Base-by-base conservation (phyloP, 2,113 vertebrate species). In the Paralichthys olivaceus region DNA sequence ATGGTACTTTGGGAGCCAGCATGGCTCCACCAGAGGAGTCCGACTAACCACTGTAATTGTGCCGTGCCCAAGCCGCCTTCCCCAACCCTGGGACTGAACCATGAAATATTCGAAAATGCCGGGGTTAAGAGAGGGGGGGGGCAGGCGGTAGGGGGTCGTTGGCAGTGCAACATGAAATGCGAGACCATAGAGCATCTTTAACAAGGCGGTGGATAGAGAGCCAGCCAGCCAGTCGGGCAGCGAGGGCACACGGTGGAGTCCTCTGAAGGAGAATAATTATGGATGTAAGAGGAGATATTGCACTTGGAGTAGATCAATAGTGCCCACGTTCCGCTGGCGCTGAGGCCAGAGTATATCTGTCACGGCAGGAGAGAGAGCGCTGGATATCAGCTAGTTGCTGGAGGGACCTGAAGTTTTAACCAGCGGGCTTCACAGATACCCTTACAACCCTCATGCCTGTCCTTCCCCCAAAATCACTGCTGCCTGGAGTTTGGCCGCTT, bases 11-110 rank as follows among this genome's bases (percentile, higher is more conserved):
- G 76, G 80, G 76, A 86, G 84, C 89, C 86, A 90, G 90, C 84
- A 51, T 58, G 89, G 84, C 83, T 89, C 83, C 86, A 58, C 85
- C 81, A 72, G 87, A 90, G 90, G 92, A 92, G 90, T 84, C 83
- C 90, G 28, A 65, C 91, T 93, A 93, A 94, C 92, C 91, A 91
- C 92, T 92, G 90, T 93, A 90, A 93, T 92, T 83, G 85, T 86
- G 72, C 77, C 65, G 76, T 58, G 69, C 86, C 23, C 58, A 84
- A 82, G 80, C 87, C 81, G 85, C 88, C 91, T 81, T 89, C 83
- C 85, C 78, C 86, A 91, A 83, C 90, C 85, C 87, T 53, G 79
- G 67, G 83, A 92, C 57, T 91, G 92, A 93, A 91, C 93, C 92
- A 80, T 91, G 84, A 91, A 92, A 90, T 91, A 91, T 93, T 90